Conservation (phyloP, 2,113 vertebrate species). For the Channa maculata region DNA sequence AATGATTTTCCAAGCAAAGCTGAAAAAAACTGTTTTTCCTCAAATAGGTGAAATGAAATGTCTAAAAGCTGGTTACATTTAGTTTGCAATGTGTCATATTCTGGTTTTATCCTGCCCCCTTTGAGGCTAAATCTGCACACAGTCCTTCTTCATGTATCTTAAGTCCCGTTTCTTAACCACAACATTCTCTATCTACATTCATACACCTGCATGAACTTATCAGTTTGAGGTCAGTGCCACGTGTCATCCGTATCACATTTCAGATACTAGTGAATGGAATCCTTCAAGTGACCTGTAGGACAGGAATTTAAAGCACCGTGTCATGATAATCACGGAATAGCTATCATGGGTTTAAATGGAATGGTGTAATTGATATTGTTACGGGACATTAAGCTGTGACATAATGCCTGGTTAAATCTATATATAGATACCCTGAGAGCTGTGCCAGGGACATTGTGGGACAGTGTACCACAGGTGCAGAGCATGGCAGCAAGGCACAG, state of each 20-base stretch:
- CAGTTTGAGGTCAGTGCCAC: slow-evolving; percentile 26
- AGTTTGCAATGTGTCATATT: neutral
- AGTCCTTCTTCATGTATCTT: neutral
- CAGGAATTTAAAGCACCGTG: neutral
- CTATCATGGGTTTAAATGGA: neutral
- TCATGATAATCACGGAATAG: neutral
- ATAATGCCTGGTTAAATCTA: neutral
- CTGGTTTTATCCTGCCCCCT: neutral
- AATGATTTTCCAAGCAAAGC: too few relatives aligned
- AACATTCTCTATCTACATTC: neutral
- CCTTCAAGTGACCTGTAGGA: neutral
- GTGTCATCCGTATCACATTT: slow-evolving; percentile 36
- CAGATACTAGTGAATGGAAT: slow-evolving; percentile 10
- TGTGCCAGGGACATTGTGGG: slow-evolving; percentile 18
- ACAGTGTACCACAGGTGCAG: neutral
- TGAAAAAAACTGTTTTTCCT: too few relatives aligned
- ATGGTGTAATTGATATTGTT: slow-evolving; percentile 15
- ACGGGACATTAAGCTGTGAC: slow-evolving; percentile 4
- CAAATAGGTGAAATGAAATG: too few relatives aligned
- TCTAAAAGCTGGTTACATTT: too few relatives aligned
- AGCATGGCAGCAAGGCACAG: neutral
- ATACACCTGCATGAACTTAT: neutral
- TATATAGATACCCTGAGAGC: neutral
- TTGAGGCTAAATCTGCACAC: neutral
- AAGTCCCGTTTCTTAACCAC: neutral